A percentile compares a stretch with the other conserved stretches of the same genome.
Conservation (phyloP, 2,888 invertebrate genomes). For the Lottia gigantea region DNA sequence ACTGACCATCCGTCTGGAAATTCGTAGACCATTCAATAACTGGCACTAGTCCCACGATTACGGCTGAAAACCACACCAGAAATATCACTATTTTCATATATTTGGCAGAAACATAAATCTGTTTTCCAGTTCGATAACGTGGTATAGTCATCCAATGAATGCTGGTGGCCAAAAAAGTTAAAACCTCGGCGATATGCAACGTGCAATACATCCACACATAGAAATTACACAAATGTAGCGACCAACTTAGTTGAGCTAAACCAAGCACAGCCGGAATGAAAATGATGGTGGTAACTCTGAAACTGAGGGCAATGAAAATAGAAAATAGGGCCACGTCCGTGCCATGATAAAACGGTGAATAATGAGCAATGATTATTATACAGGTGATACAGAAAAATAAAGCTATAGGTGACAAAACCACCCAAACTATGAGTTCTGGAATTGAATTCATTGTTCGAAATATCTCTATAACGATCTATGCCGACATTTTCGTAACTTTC, state of each 20-base stretch:
- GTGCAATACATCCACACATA: constrained; percentile 44
- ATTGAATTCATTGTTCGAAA: not conserved
- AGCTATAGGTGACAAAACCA: constrained; percentile 47
- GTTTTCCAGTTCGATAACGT: constrained; percentile 38
- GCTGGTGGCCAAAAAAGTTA: constrained; percentile 37
- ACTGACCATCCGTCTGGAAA: constrained; percentile 29
- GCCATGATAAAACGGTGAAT: constrained; percentile 49
- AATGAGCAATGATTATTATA: constrained; percentile 46
- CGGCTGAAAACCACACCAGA: constrained; percentile 38
- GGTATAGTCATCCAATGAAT: constrained; percentile 47
- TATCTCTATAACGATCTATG: too few species aligned
- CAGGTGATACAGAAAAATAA: constrained; percentile 45
- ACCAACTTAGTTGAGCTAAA: constrained; percentile 37
- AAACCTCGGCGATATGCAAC: constrained; percentile 39
- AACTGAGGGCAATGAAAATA: constrained; percentile 42
- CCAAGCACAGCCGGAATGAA: constrained; percentile 44
- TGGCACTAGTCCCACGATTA: constrained; percentile 24
- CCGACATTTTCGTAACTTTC: too few species aligned
- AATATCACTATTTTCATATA: constrained; percentile 37
- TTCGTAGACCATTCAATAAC: constrained; percentile 18
- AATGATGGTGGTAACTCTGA: constrained; percentile 41
- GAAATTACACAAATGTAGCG: constrained; percentile 36
- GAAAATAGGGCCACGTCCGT: constrained; percentile 51
- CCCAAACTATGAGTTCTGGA: constrained; percentile 37
- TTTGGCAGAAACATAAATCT: constrained; percentile 39